Evolutionary conservation across 1,140 invertebrate genomes (phyloP).

Genomic region (Drosophila quadrilineata): DNA sequence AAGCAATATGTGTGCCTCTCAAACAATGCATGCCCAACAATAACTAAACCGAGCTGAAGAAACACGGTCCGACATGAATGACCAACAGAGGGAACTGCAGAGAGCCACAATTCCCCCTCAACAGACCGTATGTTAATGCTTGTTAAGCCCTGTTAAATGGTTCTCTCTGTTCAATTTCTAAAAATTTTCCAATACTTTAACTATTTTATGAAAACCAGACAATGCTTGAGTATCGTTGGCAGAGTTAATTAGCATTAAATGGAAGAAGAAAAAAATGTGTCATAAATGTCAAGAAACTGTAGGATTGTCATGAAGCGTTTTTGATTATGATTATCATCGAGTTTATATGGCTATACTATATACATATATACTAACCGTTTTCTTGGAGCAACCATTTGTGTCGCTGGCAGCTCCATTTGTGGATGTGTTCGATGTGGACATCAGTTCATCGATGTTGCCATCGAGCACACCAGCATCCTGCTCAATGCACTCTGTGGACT

Average conservation of each 20-base stretch:
- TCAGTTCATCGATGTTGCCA: conserved; percentile 55
- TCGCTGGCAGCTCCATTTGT: conserved; percentile 54
- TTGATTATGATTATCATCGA: background rate
- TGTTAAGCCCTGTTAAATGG: too few relatives aligned
- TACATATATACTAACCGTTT: conserved; percentile 52
- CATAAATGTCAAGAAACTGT: too few relatives aligned
- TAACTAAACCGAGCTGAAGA: conserved; percentile 5
- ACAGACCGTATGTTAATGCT: too few relatives aligned
- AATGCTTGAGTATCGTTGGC: too few relatives aligned
- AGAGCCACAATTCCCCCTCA: too few relatives aligned
- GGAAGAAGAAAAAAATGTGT: too few relatives aligned
- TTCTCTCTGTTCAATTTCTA: too few relatives aligned
- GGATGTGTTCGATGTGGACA: conserved; percentile 65
- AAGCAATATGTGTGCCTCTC: conserved; percentile 25
- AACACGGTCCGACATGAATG: too few relatives aligned
- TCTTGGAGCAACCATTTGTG: conserved; percentile 59
- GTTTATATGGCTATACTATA: conserved; percentile 14
- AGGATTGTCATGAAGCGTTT: too few relatives aligned
- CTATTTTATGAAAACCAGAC: too few relatives aligned
- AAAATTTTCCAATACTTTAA: too few relatives aligned
- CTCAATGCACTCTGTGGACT: conserved; percentile 48
- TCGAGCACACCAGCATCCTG: conserved; percentile 57
- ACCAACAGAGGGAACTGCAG: conserved; percentile 4
- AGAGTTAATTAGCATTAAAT: too few relatives aligned
- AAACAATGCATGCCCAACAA: conserved; percentile 14